Evolutionary conservation across 2,888 invertebrate genomes (phyloP).

Genomic region (Stomorhina lunata): DNA sequence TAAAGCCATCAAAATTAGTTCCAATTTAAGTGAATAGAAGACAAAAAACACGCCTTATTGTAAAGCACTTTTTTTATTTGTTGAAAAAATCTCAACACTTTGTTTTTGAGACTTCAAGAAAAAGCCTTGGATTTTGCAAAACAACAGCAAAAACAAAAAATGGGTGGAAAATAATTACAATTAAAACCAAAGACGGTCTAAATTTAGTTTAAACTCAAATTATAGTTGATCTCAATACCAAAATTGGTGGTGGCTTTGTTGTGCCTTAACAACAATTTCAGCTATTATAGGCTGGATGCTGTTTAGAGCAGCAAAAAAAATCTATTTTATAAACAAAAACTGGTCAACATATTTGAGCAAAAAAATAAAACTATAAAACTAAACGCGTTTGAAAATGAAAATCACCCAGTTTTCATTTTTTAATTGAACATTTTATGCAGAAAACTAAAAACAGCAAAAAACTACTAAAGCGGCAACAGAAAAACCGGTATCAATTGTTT

Average conservation of each 20-base stretch:
- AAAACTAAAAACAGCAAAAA: slow-evolving; percentile 7
- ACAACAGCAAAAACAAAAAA: neutral
- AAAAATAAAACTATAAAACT: slow-evolving; percentile 10
- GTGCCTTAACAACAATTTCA: neutral
- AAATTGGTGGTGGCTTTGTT: slow-evolving; percentile 40
- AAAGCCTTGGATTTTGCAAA: slow-evolving; percentile 43
- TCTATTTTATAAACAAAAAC: slow-evolving; percentile 50
- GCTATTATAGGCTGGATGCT: slow-evolving; percentile 15
- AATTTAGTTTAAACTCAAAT: slow-evolving; percentile 22
- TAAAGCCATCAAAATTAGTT: slow-evolving; percentile 33
- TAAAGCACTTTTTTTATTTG: neutral
- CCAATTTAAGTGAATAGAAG: no score
- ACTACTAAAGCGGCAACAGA: slow-evolving; percentile 11
- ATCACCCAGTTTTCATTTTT: slow-evolving; percentile 70
- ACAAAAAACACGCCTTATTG: slow-evolving; percentile 53
- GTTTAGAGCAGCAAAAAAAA: slow-evolving; percentile 19
- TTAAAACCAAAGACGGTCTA: slow-evolving; percentile 3
- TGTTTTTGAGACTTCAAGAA: neutral
- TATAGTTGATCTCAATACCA: slow-evolving; percentile 61
- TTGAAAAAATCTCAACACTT: slow-evolving; percentile 31
- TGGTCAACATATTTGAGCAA: slow-evolving; percentile 32
- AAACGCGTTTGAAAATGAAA: slow-evolving; percentile 66
- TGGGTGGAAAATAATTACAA: neutral
- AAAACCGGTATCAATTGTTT: slow-evolving; percentile 70
- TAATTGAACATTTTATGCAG: slow-evolving; percentile 66